These are phyloP conservation scores for Crotalus helleri DNA, from an alignment of 2,113 vertebrate species.

Conservation along the genomic window DNA sequence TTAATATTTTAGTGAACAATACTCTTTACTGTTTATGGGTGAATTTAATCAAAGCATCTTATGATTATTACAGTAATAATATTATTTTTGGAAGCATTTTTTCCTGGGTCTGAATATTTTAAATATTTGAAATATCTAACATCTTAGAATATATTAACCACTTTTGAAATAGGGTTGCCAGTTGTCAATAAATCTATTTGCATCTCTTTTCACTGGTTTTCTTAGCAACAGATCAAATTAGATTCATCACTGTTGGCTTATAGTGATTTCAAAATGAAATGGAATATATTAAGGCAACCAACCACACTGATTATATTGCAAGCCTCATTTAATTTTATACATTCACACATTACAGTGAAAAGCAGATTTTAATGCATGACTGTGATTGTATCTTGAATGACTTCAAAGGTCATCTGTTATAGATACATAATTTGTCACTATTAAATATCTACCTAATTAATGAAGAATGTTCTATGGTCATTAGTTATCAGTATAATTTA, in stretches of 20 bases:
- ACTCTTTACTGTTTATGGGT: constrained; percentile 13
- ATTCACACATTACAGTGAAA: constrained; percentile 72
- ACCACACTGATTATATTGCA: constrained; percentile 78
- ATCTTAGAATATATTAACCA: constrained; percentile 53
- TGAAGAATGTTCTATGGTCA: constrained; percentile 49
- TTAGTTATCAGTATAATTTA: constrained; percentile 3
- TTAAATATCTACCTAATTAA: constrained; percentile 72
- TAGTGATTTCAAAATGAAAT: constrained; percentile 78
- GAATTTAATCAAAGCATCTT: constrained; percentile 39
- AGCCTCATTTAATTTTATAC: constrained; percentile 79
- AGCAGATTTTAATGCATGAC: constrained; percentile 64
- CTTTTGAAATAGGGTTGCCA: constrained; percentile 59
- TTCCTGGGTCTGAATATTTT: constrained; percentile 35
- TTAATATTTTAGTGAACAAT: constrained; percentile 9
- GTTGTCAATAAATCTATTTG: constrained; percentile 53
- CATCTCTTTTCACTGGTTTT: constrained; percentile 67
- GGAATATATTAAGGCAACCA: constrained; percentile 79
- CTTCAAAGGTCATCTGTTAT: constrained; percentile 75
- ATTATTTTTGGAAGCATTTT: constrained; percentile 38
- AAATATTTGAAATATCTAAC: constrained; percentile 48
- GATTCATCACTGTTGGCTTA: constrained; percentile 71
- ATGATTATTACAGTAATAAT: constrained; percentile 29
- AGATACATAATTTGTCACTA: constrained; percentile 69
- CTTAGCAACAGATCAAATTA: constrained; percentile 75
- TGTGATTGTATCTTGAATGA: constrained; percentile 70